Base-by-base conservation (phyloP, 1,140 invertebrate genomes). In the Sycophaga agraensis region DNA sequence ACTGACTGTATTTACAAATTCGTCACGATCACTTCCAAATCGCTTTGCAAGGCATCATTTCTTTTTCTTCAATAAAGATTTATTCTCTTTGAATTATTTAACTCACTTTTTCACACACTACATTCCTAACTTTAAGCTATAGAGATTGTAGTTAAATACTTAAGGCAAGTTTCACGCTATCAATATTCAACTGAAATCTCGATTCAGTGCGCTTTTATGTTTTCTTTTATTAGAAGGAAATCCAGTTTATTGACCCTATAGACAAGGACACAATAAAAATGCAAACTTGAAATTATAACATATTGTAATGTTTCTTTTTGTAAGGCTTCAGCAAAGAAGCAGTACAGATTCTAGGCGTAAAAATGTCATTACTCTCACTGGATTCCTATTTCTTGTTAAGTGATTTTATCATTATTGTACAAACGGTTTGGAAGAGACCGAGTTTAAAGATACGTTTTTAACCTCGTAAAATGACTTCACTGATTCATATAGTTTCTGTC, bases 401-500 rank as follows among this genome's bases (percentile, higher is more conserved):
- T n/a, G n/a, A n/a, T n/a, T n/a, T n/a, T n/a, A n/a, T n/a, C n/a
- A n/a, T n/a, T n/a, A n/a, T n/a, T n/a, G n/a, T n/a, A n/a, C 39
- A 24, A 67, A 69, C 70, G 71, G 67, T 75, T 72, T 71, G 71
- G 66, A 71, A 71, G 64, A 61, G 66, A 70, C 60, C 71, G 68
- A 69, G 63, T 66, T 54, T 19, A 64, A 68, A 69, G 66, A 67
- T 71, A 66, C 64, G 70, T 59, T 19, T 45, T 48, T 60, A 45
- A 14, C 24, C 40, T 53, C 58, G 28, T 53, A 60, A 45, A 53
- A 53, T 53, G 58, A 60, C 58, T 60, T 42, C 37, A 73, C 71
- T 75, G 70, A 77, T 75, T 76, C 72, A 76, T 78, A 74, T 77
- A 77, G 73, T 77, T 60, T 51, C 48, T 74, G 76, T 75, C 74